Evolutionary conservation across 2,113 vertebrate genomes (phyloP).

Genomic region (Meles meles): DNA sequence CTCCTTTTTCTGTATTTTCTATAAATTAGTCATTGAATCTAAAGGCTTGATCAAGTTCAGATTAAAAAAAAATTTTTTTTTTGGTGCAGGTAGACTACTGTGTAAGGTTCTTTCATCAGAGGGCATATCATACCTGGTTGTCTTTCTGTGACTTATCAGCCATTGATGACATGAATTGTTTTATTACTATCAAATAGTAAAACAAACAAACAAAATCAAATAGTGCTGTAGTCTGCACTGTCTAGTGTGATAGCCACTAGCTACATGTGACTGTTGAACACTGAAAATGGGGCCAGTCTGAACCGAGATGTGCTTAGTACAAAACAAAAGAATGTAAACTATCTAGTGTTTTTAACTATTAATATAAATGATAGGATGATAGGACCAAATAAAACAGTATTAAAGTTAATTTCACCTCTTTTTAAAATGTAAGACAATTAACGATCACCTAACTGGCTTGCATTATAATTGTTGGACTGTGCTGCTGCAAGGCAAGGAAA

Average conservation of each 20-base stretch:
- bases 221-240: neutral
- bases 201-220: neutral
- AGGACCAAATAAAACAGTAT: slow-evolving; percentile 46
- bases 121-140: neutral
- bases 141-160: slow-evolving; percentile 24
- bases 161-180: neutral
- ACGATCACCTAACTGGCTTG: neutral
- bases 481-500: neutral
- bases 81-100: neutral
- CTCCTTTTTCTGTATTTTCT: neutral
- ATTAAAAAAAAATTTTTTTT: neutral
- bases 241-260: neutral
- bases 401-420: slow-evolving; percentile 10
- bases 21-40: neutral
- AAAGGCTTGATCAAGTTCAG: neutral
- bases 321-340: slow-evolving; percentile 48
- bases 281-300: slow-evolving; percentile 21
- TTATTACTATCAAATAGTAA: neutral
- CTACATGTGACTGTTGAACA: neutral
- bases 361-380: slow-evolving; percentile 13
- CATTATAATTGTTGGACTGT: neutral
- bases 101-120: neutral
- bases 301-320: slow-evolving; percentile 18
- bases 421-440: neutral
- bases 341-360: slow-evolving; percentile 25